Evolutionary conservation across 2,888 invertebrate species (phyloP), one percentile per base, ranked within the genome.

Genomic region (Lysandra bellargus): DNA sequence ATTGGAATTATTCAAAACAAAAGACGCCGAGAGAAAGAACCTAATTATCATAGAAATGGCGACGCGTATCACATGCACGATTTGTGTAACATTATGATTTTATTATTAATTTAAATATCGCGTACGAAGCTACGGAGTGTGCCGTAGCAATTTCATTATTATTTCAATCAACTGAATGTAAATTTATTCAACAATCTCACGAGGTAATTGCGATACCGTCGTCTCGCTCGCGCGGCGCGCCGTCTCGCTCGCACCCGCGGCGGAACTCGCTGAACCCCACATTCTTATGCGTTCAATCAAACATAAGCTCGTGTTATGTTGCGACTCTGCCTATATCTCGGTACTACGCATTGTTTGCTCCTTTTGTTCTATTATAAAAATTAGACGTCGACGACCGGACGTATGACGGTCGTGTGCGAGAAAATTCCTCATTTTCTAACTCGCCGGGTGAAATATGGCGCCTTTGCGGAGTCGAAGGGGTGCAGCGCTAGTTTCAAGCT

Each of bases 151-250:
- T 93, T 93, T 94, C 94, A 94, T 94, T 94, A 94, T 94, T 94
- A 94, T 94, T 94, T 94, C 94, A 94, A 94, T 94, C 94, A 94
- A 92, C 92, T 92, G 90, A 93, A 94, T 94, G 94, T 94, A 94
- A 94, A 94, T 94, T 93, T 94, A 94, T 94, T 94, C 94, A 93
- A 94, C 93, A 94, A 93, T 94, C 94, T 94, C 93, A 93, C 91
- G 90, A 91, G 92, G 94, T 94, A 94, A 94, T 94, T 94, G 94
- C 93, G 92, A 88, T 90, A 85, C 85, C 84, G 85, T 82, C 85
- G 83, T 90, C 91, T 85, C 89, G 81, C 85, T 91, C 87, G 82
- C 80, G 80, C 83, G 83, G 82, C 82, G 79, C 78, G 23, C 81
- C 80, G 81, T 88, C 88, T 84, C 88, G 80, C 82, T 82, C 84